Base-by-base conservation (phyloP, 2,113 vertebrate species). In the Scopus umbretta region DNA sequence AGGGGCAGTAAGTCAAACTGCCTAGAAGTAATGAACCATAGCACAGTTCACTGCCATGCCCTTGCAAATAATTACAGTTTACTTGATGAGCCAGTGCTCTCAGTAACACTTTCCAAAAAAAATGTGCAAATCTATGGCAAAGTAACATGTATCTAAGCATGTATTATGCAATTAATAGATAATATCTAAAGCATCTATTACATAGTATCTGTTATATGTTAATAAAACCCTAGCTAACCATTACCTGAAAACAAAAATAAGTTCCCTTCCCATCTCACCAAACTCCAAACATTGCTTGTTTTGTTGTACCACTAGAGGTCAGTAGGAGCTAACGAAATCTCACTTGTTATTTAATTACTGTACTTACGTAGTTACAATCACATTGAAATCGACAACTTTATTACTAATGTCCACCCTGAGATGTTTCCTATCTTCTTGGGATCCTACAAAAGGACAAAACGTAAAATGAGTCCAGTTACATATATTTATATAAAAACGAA, bases 341-440 rank as follows among this genome's bases (percentile, higher is more conserved):
- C 36, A 13, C 38, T 6, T 20, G 14, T 13, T 38, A 9, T 3
- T 34, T 38, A 62, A 43, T 21, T n/a, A 81, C 32, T 58, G 36
- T 80, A 99, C 99, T 99, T 97, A 99, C 99, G 99, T 99, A 56
- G 99, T 99, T 71, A 99, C 96, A 42, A 99, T 99, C 81, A 99
- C 98, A 85, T 99, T 99, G 82, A 99, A 99, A 26, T 99, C 98
- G 29, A 98, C 92, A 4, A 90, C 97, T 87, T 96, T 97, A 95
- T 97, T 98, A 86, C 98, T 98, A 95, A 99, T 99, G 83, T 99
- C 98, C 34, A 98, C 97, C 93, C 98, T 98, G 95, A 99, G 98
- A 95, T 98, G 98, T 91, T 97, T 98, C 61, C 99, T 98, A 23
- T 99, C 99, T 96, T 99, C 99, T 71, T 98, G 97, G 85, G 99